A percentile compares a stretch with the other conserved stretches of the same genome.
Conservation (phyloP, 2,113 vertebrate genomes). For the Ceyx margarethae region DNA sequence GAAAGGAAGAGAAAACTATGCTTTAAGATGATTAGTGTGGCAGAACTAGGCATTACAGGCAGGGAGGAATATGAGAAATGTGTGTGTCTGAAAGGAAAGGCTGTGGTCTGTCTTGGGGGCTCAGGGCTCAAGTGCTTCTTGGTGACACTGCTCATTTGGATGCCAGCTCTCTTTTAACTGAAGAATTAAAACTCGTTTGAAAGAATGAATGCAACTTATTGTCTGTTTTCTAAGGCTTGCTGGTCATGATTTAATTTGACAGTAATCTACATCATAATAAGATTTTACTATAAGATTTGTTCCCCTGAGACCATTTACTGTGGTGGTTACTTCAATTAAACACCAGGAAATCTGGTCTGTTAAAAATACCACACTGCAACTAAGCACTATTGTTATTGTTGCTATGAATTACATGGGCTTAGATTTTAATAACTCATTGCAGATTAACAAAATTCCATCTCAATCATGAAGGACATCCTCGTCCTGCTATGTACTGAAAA, state of each 20-base stretch:
- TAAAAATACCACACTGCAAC: background rate
- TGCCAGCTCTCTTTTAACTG: background rate
- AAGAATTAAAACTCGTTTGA: background rate
- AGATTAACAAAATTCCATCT: background rate
- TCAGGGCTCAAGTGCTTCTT: background rate
- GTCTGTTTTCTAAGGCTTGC: background rate
- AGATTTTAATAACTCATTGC: background rate
- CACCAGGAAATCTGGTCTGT: background rate
- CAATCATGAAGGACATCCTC: background rate
- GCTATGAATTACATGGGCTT: background rate
- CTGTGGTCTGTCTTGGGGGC: background rate
- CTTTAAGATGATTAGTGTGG: background rate
- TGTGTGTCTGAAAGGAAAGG: background rate
- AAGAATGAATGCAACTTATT: background rate
- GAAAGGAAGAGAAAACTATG: background rate
- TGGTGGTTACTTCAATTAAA: background rate
- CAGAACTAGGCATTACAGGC: background rate
- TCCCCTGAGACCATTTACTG: background rate
- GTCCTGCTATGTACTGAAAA: background rate
- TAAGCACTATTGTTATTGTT: background rate
- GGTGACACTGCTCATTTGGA: background rate
- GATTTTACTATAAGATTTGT: background rate
- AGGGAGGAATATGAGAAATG: background rate
- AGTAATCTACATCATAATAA: background rate
- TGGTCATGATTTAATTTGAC: background rate